Conservation (phyloP, 2,113 vertebrate genomes). For the Pipra filicauda region DNA sequence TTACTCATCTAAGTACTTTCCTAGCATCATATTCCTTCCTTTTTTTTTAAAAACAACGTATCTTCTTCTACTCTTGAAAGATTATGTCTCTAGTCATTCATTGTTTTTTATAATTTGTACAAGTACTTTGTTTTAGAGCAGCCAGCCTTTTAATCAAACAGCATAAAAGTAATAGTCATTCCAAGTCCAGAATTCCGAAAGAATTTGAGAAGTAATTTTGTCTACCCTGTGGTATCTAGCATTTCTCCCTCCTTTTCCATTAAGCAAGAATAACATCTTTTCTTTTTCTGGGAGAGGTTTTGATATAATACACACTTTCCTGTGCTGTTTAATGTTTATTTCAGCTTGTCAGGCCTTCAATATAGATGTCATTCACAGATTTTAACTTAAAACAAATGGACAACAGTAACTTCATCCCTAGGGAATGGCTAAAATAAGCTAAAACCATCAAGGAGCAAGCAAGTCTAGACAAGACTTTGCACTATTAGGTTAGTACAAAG, state of each 20-base stretch:
- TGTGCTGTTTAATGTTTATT: neutral
- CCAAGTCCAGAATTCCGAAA: neutral
- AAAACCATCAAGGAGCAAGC: neutral
- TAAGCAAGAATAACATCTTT: neutral
- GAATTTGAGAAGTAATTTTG: neutral
- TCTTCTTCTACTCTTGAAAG: neutral
- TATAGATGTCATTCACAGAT: neutral
- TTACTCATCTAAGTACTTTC: neutral
- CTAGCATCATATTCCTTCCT: neutral
- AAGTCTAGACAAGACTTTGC: neutral
- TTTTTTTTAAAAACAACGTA: rapidly evolving
- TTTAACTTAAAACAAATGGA: neutral
- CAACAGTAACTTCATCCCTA: neutral
- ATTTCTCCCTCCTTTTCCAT: neutral
- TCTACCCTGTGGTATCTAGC: neutral
- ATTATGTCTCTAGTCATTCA: neutral
- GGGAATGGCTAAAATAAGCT: neutral
- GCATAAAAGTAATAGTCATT: neutral
- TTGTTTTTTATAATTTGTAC: neutral
- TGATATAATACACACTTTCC: neutral
- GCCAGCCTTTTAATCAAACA: neutral
- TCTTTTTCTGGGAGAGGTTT: neutral
- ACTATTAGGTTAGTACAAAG: neutral
- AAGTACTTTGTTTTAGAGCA: neutral
- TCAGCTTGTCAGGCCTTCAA: neutral